A percentile compares a stretch with the other conserved stretches of the same genome.
phyloP scores from a whole-genome alignment of 1,140 invertebrate species.

The Dreissena polymorpha region DNA sequence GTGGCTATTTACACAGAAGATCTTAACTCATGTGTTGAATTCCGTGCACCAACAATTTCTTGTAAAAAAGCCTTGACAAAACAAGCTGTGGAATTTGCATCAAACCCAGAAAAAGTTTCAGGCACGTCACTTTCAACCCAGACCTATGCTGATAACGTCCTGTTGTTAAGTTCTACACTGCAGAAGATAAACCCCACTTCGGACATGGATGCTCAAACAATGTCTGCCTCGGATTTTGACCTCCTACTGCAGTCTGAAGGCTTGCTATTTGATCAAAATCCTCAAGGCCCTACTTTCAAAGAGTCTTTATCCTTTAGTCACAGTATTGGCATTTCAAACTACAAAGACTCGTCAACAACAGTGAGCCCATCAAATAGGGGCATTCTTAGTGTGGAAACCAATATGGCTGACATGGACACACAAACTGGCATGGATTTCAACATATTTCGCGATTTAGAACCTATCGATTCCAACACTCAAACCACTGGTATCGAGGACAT shows the following conservation, averaged over 20 bases:
- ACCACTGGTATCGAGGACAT: conserved; percentile 15
- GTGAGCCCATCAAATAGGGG: not conserved
- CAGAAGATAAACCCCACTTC: not conserved
- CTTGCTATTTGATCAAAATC: not conserved
- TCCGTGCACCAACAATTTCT: not conserved
- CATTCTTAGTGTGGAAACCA: conserved; percentile 1
- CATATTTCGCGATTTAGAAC: conserved; percentile 22
- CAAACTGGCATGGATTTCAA: conserved; percentile 46
- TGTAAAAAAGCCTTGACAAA: not conserved
- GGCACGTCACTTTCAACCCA: not conserved
- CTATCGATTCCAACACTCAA: conserved; percentile 49
- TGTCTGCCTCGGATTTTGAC: conserved; percentile 53
- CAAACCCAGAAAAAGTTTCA: not conserved
- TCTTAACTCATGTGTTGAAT: not conserved
- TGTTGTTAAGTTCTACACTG: not conserved
- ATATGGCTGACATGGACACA: conserved; percentile 48
- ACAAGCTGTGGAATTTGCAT: not conserved
- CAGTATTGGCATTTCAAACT: not conserved
- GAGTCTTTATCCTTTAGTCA: not conserved
- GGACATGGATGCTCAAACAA: conserved; percentile 43
- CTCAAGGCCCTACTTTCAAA: too few relatives aligned
- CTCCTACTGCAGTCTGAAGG: conserved; percentile 26
- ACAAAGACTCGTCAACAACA: not conserved
- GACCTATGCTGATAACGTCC: not conserved
- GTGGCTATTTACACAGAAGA: conserved; percentile 4